Evolutionary conservation across 2,888 invertebrate genomes (phyloP), one percentile per base, ranked within the genome.

Genomic region (Nomada ferruginata): DNA sequence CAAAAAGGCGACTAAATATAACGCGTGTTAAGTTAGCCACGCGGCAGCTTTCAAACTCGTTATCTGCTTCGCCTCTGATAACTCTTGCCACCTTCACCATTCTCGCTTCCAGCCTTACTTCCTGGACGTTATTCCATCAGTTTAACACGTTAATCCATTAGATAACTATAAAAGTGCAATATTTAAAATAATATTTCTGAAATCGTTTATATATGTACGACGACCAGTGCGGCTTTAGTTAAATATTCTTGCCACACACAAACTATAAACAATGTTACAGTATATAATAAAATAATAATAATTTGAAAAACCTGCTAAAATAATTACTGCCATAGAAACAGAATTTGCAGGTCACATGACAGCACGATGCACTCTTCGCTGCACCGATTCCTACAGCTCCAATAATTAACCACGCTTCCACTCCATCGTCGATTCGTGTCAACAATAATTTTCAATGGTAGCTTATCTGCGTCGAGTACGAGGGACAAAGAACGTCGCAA

Each of bases 31-130:
- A 70, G 57, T 76, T 70, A 50, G 70, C 64, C 50, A 70, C 70
- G 57, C 70, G 63, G 55, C 53, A 15, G 68, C 74, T 68, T 75
- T 63, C 75, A 42, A 68, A 78, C 55, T 68, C 55, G 78, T 78
- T 78, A 78, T 78, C 75, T 71, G 15, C 36, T 57, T 75, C 18
- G 50, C 20, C n/a, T 26, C 63, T 75, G 78, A 78, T 78, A 75
- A 78, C 77, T 72, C 42, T 1, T 36, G 72, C 29, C 73, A 78
- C 74, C 78, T 74, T 74, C 68, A 2, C 47, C 73, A 73, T 29
- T 50, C 68, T 26, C 55, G 63, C 55, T 68, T 42, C 20, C 61
- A 63, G 23, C 20, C 26, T n/a, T 50, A 55, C 26, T 68, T 63
- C n/a, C 50, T 13, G 11, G 23, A 15, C 36, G n/a, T 47, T 60